phyloP scores from a whole-genome alignment of 2,113 vertebrate species.

The Python bivittatus region DNA sequence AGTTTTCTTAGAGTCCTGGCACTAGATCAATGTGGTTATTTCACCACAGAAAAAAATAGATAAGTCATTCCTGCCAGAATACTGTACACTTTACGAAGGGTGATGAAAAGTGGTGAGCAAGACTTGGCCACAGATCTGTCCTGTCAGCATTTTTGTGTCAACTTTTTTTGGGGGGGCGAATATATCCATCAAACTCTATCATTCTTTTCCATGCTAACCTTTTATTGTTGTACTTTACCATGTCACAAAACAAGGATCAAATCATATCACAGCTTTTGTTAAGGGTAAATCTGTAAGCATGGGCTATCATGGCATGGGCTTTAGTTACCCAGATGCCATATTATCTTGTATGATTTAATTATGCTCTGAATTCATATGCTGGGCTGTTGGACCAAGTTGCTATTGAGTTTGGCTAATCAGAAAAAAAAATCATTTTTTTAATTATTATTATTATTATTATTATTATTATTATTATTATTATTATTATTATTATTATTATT shows the following conservation, averaged over 20 bases:
- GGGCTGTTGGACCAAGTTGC: not conserved
- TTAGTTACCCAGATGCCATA: not conserved
- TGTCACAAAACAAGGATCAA: constrained; percentile 17
- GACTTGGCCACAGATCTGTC: constrained; percentile 19
- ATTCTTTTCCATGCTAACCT: constrained; percentile 30
- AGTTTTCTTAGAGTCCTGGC: not conserved
- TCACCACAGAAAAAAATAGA: not conserved
- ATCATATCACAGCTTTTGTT: not conserved
- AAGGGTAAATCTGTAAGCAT: not conserved
- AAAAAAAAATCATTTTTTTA: too few species aligned
- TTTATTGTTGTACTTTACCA: constrained; percentile 40
- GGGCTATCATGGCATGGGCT: not conserved
- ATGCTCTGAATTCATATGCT: not conserved
- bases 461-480: not conserved
- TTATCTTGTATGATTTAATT: not conserved
- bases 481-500: not conserved
- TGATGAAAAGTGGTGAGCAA: constrained; percentile 27
- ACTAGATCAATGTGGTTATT: constrained; percentile 24
- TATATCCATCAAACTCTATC: constrained; percentile 8
- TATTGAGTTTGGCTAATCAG: not conserved
- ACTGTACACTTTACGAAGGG: constrained; percentile 22
- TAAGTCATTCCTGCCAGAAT: constrained; percentile 28
- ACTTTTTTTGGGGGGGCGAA: constrained; percentile 38
- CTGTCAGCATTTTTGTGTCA: not conserved
- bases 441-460: not conserved